phyloP scores from a whole-genome alignment of 2,797 vertebrate genomes.

The Cryptoblepharus egeriae region DNA sequence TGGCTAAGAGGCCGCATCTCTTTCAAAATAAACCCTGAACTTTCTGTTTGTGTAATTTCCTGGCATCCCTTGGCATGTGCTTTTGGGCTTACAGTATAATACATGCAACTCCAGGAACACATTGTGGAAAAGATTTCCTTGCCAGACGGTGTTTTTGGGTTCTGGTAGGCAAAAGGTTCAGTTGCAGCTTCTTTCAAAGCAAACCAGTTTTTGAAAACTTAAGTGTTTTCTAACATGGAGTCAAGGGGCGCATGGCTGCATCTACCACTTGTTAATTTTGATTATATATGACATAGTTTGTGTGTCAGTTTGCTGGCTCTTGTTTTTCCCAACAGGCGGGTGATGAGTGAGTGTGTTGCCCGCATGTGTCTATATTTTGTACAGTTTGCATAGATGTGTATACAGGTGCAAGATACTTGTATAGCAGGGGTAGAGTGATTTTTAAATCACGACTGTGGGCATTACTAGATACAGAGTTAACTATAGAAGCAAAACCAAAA shows the following conservation, averaged over 20 bases:
- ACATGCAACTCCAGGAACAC: neutral
- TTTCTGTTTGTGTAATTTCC: too few relatives aligned
- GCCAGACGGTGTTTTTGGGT: neutral
- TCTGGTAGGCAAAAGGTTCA: constrained; percentile 35
- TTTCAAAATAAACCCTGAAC: neutral
- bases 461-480: constrained; percentile 44
- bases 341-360: neutral
- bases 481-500: constrained; percentile 27
- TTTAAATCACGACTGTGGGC: constrained; percentile 42
- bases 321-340: neutral
- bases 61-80: neutral
- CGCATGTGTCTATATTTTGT: neutral
- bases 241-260: fast-evolving
- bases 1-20: neutral
- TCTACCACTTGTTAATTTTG: neutral
- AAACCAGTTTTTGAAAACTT: neutral
- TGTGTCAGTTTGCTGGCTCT: neutral
- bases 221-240: neutral
- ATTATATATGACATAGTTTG: neutral
- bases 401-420: constrained; percentile 11
- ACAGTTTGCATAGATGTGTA: neutral
- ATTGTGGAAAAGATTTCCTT: neutral
- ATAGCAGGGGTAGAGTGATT: constrained; percentile 54
- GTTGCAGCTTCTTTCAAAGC: constrained; percentile 27
- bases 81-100: neutral